Evolutionary conservation across 2,113 vertebrate genomes (phyloP).

Genomic region (Podarcis muralis): DNA sequence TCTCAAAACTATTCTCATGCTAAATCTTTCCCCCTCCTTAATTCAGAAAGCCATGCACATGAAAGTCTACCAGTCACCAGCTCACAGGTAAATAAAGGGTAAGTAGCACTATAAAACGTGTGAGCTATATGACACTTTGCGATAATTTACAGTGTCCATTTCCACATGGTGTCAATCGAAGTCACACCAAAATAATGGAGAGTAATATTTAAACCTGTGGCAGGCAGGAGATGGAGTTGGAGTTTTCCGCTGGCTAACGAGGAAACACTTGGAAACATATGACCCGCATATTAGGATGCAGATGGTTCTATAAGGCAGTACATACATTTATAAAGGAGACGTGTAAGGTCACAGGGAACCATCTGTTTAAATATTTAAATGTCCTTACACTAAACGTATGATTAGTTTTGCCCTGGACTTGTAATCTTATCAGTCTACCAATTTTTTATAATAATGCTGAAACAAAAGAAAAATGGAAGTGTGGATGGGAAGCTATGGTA

Average conservation of each 20-base stretch:
- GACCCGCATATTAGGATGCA: conserved; percentile 73
- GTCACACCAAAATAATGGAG: conserved; percentile 15
- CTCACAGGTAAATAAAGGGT: background rate
- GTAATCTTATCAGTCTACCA: conserved; percentile 58
- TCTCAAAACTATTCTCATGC: background rate
- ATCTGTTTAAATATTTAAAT: conserved; percentile 74
- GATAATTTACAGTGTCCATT: conserved; percentile 20
- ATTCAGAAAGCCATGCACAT: accelerated
- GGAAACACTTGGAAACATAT: conserved; percentile 73
- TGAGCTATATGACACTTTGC: background rate
- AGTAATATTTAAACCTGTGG: conserved; percentile 45
- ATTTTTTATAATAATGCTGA: conserved; percentile 64
- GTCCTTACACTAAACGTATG: conserved; percentile 62
- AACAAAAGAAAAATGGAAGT: conserved; percentile 67
- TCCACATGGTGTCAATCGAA: conserved; percentile 6
- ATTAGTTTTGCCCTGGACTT: conserved; percentile 70
- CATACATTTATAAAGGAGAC: conserved; percentile 75
- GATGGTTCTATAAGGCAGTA: conserved; percentile 69
- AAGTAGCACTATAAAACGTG: background rate
- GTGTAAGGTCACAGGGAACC: conserved; percentile 73
- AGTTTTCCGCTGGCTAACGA: conserved; percentile 62
- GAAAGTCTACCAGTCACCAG: background rate
- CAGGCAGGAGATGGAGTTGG: conserved; percentile 58
- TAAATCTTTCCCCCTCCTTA: background rate
- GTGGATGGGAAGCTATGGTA: conserved; percentile 57